These are phyloP conservation scores for Tiphia femorata DNA, from an alignment of 2,888 invertebrate genomes.

Conservation along the genomic window DNA sequence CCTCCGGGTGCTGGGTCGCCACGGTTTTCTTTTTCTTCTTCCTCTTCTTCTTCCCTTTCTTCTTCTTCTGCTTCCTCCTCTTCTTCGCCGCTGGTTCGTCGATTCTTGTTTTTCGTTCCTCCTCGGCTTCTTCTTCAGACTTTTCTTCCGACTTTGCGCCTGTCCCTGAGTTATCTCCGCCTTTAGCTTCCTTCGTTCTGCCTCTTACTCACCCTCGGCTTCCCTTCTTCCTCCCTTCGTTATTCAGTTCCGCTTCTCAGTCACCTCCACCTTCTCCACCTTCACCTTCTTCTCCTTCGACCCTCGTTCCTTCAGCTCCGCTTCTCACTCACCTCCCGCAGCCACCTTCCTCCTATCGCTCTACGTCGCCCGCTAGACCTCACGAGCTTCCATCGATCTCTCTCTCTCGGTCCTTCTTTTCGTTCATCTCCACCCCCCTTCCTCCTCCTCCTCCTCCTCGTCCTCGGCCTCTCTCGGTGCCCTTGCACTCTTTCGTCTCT, in stretches of 20 bases:
- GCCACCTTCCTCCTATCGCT: slow-evolving; percentile 6
- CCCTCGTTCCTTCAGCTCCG: too few relatives aligned
- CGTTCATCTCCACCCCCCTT: slow-evolving; percentile 4
- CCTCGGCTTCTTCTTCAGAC: too few relatives aligned
- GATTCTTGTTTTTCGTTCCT: too few relatives aligned
- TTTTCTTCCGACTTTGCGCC: too few relatives aligned
- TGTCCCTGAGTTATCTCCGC: too few relatives aligned
- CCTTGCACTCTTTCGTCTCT: slow-evolving; percentile 18
- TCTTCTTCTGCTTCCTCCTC: slow-evolving; percentile 27
- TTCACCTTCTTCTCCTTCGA: too few relatives aligned
- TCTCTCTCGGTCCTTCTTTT: background rate
- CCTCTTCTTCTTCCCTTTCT: slow-evolving; percentile 21
- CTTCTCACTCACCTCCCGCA: slow-evolving; percentile 4
- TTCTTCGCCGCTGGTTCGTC: too few relatives aligned
- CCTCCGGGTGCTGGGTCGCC: too few relatives aligned
- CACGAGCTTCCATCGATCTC: background rate
- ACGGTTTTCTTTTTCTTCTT: slow-evolving; percentile 17
- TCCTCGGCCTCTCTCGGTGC: slow-evolving; percentile 15
- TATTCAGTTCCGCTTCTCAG: too few relatives aligned
- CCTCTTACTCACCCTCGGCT: too few relatives aligned
- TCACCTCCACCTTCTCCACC: too few relatives aligned
- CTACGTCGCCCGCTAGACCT: background rate
- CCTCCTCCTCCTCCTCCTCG: background rate
- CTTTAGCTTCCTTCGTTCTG: slow-evolving; percentile 6
- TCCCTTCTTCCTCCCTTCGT: too few relatives aligned